Evolutionary conservation across 2,113 vertebrate genomes (phyloP).

Genomic region (Poicephalus meyeri): DNA sequence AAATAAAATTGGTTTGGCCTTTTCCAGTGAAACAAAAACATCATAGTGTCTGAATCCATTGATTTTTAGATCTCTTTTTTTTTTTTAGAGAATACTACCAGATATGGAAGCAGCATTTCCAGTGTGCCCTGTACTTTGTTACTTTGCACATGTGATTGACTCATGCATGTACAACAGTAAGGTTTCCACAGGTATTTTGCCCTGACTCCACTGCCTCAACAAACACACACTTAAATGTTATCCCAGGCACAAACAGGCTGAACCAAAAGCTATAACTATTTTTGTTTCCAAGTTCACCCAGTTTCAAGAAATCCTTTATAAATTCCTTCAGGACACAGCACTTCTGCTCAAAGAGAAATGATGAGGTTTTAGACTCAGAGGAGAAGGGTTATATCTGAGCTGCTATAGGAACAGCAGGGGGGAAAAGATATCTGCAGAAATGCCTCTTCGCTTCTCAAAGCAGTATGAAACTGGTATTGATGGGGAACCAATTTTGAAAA

Average conservation of each 20-base stretch:
- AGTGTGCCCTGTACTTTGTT: not conserved
- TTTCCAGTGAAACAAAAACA: not conserved
- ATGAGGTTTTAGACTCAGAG: not conserved
- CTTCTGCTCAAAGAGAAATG: not conserved
- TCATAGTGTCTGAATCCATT: not conserved
- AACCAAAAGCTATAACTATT: not conserved
- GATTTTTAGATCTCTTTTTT: not conserved
- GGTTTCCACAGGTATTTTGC: not conserved
- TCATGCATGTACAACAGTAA: rapidly evolving
- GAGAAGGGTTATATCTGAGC: not conserved
- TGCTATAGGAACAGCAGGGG: not conserved
- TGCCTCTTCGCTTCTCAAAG: not conserved
- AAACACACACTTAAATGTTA: not conserved
- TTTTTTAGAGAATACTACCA: not conserved
- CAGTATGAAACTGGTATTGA: not conserved
- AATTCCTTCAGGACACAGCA: not conserved
- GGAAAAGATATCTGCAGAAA: not conserved
- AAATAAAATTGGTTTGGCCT: not conserved
- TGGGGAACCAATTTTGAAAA: not conserved
- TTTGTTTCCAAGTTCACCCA: not conserved
- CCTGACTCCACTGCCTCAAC: not conserved
- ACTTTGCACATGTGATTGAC: not conserved
- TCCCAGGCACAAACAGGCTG: not conserved
- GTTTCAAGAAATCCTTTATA: not conserved
- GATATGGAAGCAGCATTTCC: not conserved